Percentiles rank a stretch among this genome's conserved stretches.
These are phyloP conservation scores for Mixornis gularis DNA, from an alignment of 2,113 vertebrate genomes.

Conservation along the genomic window DNA sequence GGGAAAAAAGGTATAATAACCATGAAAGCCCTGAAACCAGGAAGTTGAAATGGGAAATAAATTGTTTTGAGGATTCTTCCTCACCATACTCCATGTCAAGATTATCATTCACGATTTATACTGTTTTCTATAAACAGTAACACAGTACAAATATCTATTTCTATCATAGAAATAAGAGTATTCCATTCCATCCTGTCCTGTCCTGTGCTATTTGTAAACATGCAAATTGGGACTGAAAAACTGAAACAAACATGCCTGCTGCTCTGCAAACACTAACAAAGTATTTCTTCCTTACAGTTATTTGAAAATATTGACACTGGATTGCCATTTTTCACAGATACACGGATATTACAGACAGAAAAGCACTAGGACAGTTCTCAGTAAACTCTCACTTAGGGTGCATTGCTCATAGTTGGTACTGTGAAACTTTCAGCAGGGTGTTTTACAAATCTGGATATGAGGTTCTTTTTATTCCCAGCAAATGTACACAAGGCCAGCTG, in stretches of 20 bases:
- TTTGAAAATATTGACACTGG: background rate
- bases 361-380: background rate
- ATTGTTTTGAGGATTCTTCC: background rate
- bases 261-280: conserved; percentile 27
- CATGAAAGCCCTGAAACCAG: background rate
- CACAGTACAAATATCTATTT: background rate
- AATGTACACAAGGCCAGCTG: background rate
- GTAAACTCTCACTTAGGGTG: background rate
- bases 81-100: background rate
- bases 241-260: background rate
- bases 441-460: background rate
- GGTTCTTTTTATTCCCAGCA: background rate
- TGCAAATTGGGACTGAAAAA: background rate
- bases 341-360: background rate
- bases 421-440: background rate
- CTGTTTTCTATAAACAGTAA: background rate
- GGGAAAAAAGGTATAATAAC: background rate
- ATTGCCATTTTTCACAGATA: background rate
- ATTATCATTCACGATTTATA: background rate
- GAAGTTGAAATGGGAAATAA: background rate
- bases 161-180: background rate
- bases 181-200: background rate
- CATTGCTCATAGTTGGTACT: background rate
- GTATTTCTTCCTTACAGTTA: background rate
- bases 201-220: background rate